These are phyloP conservation scores for Vollenhovia emeryi DNA, from an alignment of 1,140 invertebrate species.

Conservation along the genomic window DNA sequence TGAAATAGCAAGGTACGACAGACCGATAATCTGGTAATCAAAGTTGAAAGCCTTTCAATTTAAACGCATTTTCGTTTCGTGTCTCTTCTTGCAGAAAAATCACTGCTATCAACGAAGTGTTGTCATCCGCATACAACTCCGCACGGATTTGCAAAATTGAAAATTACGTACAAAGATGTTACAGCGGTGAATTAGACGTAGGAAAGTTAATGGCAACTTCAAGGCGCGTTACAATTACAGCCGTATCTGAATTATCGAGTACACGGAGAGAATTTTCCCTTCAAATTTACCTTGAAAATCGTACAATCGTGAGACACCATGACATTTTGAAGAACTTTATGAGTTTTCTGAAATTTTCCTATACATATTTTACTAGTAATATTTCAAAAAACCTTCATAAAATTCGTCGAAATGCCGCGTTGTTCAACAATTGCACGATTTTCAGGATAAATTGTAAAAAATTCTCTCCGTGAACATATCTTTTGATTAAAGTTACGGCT, in stretches of 20 bases:
- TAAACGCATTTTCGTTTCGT: neutral
- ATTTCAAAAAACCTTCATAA: too few species aligned
- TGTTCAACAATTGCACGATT: too few species aligned
- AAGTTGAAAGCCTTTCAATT: neutral
- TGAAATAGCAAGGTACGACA: slow-evolving; percentile 5
- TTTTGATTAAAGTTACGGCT: neutral
- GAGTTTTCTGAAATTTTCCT: too few species aligned
- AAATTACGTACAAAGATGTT: neutral
- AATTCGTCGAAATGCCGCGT: too few species aligned
- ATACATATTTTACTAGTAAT: too few species aligned
- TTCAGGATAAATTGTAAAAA: too few species aligned
- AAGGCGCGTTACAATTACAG: neutral
- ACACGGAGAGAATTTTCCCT: too few species aligned
- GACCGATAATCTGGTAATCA: neutral
- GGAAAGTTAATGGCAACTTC: slow-evolving; percentile 35
- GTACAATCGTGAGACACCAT: too few species aligned
- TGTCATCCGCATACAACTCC: neutral
- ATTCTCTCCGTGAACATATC: too few species aligned
- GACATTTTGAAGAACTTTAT: too few species aligned
- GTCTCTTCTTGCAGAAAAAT: neutral
- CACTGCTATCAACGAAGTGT: neutral
- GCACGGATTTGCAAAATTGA: slow-evolving; percentile 21
- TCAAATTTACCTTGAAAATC: too few species aligned
- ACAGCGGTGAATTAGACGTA: neutral
- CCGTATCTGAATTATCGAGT: neutral